phyloP scores from a whole-genome alignment of 2,888 invertebrate species.

The Ennomos erosarius region DNA sequence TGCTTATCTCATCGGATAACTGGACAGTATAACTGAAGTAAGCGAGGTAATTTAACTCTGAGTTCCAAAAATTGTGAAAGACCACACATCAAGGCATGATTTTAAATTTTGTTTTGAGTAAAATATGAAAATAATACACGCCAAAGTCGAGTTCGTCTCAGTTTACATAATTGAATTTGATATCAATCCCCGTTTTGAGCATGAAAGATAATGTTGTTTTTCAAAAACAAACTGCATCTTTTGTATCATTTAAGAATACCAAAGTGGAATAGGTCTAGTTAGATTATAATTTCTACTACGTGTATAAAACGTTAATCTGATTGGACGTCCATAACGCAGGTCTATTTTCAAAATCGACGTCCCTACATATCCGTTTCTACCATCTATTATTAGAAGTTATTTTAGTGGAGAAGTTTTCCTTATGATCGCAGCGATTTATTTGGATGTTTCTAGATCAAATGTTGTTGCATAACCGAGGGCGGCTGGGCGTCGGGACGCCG shows the following conservation, averaged over 20 bases:
- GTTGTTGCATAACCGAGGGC: slow-evolving; percentile 71
- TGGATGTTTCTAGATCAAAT: slow-evolving; percentile 67
- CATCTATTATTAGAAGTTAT: slow-evolving; percentile 44
- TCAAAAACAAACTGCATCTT: too few relatives aligned
- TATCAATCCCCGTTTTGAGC: not conserved
- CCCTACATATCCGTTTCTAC: slow-evolving; percentile 20
- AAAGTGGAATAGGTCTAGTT: slow-evolving; percentile 6
- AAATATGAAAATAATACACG: slow-evolving; percentile 25
- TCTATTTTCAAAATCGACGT: slow-evolving; percentile 44
- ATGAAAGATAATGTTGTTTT: not conserved
- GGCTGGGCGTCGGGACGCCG: slow-evolving; percentile 58
- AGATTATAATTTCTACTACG: slow-evolving; percentile 7
- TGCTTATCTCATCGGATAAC: slow-evolving; percentile 50
- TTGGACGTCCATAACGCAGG: slow-evolving; percentile 36
- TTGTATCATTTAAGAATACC: too few relatives aligned
- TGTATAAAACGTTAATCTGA: slow-evolving; percentile 22
- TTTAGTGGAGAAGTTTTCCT: slow-evolving; percentile 47
- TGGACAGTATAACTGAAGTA: slow-evolving; percentile 42
- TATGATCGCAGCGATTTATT: slow-evolving; percentile 50
- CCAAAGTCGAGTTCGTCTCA: slow-evolving; percentile 8
- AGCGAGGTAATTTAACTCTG: slow-evolving; percentile 28
- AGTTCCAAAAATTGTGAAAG: slow-evolving; percentile 29
- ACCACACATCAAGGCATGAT: slow-evolving; percentile 19
- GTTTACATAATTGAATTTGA: slow-evolving; percentile 7
- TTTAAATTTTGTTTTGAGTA: slow-evolving; percentile 27